Evolutionary conservation across 2,113 vertebrate species (phyloP).

Genomic region (Istiophorus platypterus): DNA sequence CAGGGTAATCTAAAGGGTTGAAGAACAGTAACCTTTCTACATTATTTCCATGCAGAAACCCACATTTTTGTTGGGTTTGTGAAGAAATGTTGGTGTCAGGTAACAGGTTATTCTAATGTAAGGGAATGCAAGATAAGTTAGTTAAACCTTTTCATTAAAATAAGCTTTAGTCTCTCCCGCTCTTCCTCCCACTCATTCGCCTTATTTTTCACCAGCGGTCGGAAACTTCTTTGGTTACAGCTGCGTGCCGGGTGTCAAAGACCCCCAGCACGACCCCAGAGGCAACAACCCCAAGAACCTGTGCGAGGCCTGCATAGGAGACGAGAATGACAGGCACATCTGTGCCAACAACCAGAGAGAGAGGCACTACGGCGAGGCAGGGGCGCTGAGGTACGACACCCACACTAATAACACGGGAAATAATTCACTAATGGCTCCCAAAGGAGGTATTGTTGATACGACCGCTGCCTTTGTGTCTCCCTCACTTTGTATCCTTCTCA

Average conservation of each 20-base stretch:
- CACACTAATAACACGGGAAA: constrained; percentile 18
- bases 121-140: too few species aligned
- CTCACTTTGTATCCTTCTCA: constrained; percentile 1
- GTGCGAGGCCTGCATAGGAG: constrained; percentile 87
- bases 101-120: not conserved
- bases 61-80: too few species aligned
- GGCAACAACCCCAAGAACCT: constrained; percentile 88
- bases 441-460: not conserved
- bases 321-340: constrained; percentile 86
- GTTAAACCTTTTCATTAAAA: too few species aligned
- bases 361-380: constrained; percentile 85
- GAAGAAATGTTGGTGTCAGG: not conserved
- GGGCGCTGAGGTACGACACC: constrained; percentile 82
- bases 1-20: not conserved
- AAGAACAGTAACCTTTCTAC: not conserved
- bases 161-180: too few species aligned
- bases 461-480: constrained; percentile 4
- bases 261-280: constrained; percentile 83
- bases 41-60: too few species aligned
- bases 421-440: constrained; percentile 13
- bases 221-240: constrained; percentile 88
- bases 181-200: not conserved
- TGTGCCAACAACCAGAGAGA: constrained; percentile 84
- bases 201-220: constrained; percentile 70
- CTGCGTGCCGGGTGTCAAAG: constrained; percentile 85